Conservation (phyloP, 2,113 vertebrate genomes). For the Gavia stellata region DNA sequence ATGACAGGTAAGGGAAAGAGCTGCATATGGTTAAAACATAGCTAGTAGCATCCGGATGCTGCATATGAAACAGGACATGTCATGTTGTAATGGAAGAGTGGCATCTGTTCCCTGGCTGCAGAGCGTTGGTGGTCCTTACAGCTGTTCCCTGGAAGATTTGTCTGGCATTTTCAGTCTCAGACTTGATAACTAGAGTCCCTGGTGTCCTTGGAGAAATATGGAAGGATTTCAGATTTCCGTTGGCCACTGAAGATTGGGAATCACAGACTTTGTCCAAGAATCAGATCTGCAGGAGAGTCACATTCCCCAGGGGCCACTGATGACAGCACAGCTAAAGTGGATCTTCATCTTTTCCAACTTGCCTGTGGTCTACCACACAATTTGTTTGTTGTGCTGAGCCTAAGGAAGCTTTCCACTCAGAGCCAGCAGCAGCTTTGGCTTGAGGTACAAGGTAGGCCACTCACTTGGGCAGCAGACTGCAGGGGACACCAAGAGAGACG, state of each 20-base stretch:
- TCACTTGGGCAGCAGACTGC: neutral
- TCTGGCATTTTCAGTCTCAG: neutral
- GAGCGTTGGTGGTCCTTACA: neutral
- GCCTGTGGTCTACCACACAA: constrained; percentile 25
- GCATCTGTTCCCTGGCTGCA: neutral
- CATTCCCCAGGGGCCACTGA: neutral
- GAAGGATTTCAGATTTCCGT: neutral
- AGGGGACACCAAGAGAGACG: neutral
- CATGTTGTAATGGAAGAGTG: constrained; percentile 1
- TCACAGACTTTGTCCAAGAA: neutral
- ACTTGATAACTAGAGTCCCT: neutral
- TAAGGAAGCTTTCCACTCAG: neutral
- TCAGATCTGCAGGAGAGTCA: neutral
- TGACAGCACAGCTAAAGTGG: neutral
- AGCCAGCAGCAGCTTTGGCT: neutral
- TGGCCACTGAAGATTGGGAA: neutral
- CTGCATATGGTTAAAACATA: constrained; percentile 10
- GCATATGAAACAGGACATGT: neutral
- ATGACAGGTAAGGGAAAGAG: constrained; percentile 40
- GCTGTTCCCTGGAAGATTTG: neutral
- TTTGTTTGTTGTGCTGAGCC: neutral
- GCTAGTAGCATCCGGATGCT: neutral
- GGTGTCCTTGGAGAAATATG: neutral
- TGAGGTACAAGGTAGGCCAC: neutral
- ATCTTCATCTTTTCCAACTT: neutral